Percentiles rank a stretch among this genome's conserved stretches.
phyloP scores from a whole-genome alignment of 2,797 vertebrate species.

The Tenualosa thibaudeaui region DNA sequence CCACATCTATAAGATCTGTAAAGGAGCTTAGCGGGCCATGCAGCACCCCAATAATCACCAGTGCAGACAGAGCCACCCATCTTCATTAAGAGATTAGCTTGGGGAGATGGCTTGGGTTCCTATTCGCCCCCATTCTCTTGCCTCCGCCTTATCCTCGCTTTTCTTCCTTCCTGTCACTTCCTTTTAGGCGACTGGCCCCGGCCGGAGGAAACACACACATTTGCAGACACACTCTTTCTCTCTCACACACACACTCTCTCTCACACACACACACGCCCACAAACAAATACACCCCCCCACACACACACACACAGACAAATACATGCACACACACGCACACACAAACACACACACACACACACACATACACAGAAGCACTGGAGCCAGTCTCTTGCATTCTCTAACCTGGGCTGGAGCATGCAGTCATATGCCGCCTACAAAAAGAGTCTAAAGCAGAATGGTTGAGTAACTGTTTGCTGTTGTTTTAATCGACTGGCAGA shows the following conservation, averaged over 20 bases:
- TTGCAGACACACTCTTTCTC: slow-evolving; percentile 45
- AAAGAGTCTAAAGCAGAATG: neutral
- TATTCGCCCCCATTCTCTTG: slow-evolving; percentile 51
- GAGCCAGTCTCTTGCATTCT: neutral
- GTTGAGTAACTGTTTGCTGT: neutral
- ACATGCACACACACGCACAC: slow-evolving; percentile 48
- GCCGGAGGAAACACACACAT: neutral
- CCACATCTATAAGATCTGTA: neutral
- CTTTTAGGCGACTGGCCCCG: slow-evolving; percentile 44
- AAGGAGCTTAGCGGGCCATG: slow-evolving; percentile 34
- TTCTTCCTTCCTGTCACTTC: slow-evolving; percentile 54
- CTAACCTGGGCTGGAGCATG: neutral
- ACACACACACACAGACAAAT: slow-evolving; percentile 47
- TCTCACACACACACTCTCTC: slow-evolving; percentile 38
- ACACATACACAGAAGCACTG: slow-evolving; percentile 51
- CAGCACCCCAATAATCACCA: slow-evolving; percentile 70
- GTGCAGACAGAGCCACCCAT: slow-evolving; percentile 69
- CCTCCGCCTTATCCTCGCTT: slow-evolving; percentile 42
- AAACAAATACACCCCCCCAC: slow-evolving; percentile 46
- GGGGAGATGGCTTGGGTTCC: slow-evolving; percentile 69
- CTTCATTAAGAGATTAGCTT: slow-evolving; percentile 77
- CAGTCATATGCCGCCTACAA: neutral
- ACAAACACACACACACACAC: slow-evolving; percentile 51
- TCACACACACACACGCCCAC: neutral
- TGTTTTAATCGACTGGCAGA: neutral